These are phyloP conservation scores for Heteromormyrus szaboi DNA, from an alignment of 2,797 vertebrate genomes.

Conservation along the genomic window DNA sequence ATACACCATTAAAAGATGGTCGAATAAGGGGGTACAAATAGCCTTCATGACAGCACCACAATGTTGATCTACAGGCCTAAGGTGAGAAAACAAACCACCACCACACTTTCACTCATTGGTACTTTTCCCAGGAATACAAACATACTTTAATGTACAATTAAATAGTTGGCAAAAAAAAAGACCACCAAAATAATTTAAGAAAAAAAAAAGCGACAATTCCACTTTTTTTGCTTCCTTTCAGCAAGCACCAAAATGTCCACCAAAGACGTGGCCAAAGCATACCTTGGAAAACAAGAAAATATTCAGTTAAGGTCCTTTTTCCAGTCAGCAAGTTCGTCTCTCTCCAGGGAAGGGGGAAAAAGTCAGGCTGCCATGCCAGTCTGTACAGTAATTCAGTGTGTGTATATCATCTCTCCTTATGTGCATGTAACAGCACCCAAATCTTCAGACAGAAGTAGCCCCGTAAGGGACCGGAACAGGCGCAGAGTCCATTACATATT, in stretches of 20 bases:
- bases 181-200: conserved; percentile 62
- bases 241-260: conserved; percentile 68
- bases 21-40: not conserved
- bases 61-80: not conserved
- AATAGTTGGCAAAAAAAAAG: conserved; percentile 67
- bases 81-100: conserved; percentile 12
- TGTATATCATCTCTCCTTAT: conserved; percentile 58
- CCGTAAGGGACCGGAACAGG: conserved; percentile 53
- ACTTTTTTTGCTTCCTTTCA: conserved; percentile 53
- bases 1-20: not conserved
- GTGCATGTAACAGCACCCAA: conserved; percentile 62
- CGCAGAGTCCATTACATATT: conserved; percentile 39
- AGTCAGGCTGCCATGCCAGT: conserved; percentile 62
- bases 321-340: conserved; percentile 50
- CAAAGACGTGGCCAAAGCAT: conserved; percentile 68
- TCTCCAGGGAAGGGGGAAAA: conserved; percentile 48
- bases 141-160: conserved; percentile 81
- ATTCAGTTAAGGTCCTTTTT: conserved; percentile 61
- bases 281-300: conserved; percentile 63
- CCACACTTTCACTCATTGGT: conserved; percentile 19
- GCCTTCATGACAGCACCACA: not conserved
- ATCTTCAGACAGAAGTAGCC: conserved; percentile 58
- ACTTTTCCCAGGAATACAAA: conserved; percentile 70
- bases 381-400: conserved; percentile 73
- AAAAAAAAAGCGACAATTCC: conserved; percentile 60